phyloP scores from a whole-genome alignment of 2,113 vertebrate genomes.

The Aspidoscelis tigris region DNA sequence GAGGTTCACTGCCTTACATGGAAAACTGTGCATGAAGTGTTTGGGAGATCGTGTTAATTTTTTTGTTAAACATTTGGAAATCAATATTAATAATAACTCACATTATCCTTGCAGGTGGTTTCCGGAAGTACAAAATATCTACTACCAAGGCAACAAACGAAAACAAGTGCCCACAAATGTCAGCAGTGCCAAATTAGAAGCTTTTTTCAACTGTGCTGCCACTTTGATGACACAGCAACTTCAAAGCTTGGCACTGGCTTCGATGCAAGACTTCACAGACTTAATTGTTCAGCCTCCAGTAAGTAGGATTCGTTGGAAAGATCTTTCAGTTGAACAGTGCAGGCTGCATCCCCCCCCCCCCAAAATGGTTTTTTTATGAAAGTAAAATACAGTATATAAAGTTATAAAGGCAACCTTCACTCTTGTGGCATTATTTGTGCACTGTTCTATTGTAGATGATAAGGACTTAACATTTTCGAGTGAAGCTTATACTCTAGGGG shows the following conservation, averaged over 20 bases:
- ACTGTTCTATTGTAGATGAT: not conserved
- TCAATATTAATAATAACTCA: constrained; percentile 18
- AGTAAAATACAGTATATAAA: not conserved
- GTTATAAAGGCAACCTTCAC: not conserved
- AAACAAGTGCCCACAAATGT: constrained; percentile 76
- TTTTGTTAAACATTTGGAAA: not conserved
- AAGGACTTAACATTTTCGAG: not conserved
- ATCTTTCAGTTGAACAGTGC: not conserved
- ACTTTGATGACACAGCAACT: constrained; percentile 86
- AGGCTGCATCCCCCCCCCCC: not conserved
- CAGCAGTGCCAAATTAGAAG: constrained; percentile 74
- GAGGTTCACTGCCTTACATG: not conserved
- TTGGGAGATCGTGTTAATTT: not conserved
- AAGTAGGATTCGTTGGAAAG: constrained; percentile 44
- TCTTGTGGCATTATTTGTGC: constrained; percentile 1
- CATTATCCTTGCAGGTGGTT: constrained; percentile 83
- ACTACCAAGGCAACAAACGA: constrained; percentile 77
- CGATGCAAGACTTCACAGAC: constrained; percentile 84
- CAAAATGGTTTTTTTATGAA: not conserved
- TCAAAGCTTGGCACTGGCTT: constrained; percentile 81
- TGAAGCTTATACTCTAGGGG: not conserved
- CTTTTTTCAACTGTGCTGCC: constrained; percentile 84
- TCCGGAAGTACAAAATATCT: constrained; percentile 84
- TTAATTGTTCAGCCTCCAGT: constrained; percentile 82
- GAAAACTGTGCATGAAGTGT: not conserved